Percentiles rank a stretch among this genome's conserved stretches.
Conservation (phyloP, 2,113 vertebrate species). For the Aix galericulata region DNA sequence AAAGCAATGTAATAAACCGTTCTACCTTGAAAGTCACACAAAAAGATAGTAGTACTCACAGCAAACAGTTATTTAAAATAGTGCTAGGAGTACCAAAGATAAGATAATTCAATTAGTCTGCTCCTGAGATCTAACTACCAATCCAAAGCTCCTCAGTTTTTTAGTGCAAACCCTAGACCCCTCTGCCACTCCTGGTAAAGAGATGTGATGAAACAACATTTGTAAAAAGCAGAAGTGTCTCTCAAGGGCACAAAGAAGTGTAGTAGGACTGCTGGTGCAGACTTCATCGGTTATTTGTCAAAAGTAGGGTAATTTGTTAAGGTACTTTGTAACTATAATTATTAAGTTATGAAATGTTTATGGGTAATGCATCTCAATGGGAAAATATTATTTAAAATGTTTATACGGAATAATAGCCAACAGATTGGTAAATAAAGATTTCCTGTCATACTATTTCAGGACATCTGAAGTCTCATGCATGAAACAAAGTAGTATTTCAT, state of each 20-base stretch:
- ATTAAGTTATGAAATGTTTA: constrained; percentile 39
- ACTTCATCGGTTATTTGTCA: neutral
- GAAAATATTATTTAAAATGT: constrained; percentile 8
- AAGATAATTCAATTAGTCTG: neutral
- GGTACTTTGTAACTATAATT: constrained; percentile 20
- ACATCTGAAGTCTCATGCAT: neutral
- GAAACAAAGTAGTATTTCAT: constrained; percentile 13
- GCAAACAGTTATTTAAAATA: neutral
- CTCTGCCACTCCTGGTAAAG: neutral
- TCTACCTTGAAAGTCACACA: neutral
- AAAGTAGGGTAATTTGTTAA: neutral
- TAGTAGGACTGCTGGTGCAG: neutral
- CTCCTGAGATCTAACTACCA: neutral
- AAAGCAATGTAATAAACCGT: neutral
- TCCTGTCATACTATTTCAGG: neutral
- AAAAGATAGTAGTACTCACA: neutral
- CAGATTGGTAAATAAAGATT: constrained; percentile 1
- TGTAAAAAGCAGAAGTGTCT: constrained; percentile 13
- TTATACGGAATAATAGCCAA: neutral
- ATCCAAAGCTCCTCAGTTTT: neutral
- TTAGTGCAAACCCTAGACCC: neutral
- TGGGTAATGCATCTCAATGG: neutral
- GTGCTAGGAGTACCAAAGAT: neutral
- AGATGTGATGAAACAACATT: neutral
- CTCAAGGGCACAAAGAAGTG: neutral